Base-by-base conservation (phyloP, 2,888 invertebrate genomes). In the Caenorhabditis sp. region DNA sequence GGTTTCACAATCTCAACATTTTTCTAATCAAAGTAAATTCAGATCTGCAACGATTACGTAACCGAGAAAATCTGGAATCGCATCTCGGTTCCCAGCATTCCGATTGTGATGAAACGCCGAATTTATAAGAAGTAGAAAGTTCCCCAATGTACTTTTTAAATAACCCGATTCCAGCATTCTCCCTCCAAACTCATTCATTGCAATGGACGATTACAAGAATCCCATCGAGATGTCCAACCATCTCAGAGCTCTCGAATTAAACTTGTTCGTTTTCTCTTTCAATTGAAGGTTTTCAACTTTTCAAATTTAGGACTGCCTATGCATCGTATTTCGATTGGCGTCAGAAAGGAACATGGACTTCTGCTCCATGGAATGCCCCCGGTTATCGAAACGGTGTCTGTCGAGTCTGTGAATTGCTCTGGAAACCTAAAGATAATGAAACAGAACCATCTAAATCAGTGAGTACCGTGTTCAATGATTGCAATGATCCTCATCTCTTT, bases 251-350 rank as follows among this genome's bases (percentile, higher is more conserved):
- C 79, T 89, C n/a, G 85, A 86, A 24, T 59, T 49, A n/a, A 86
- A 87, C 66, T 19, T 12, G 85, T 86, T 49, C 80, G 74, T 51
- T 41, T 47, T 28, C 8, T 5, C n/a, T 31, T 16, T 26, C 8
- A 35, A 16, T 35, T 16, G 8, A 38, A 22, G 1, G 47, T 56
- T n/a, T 59, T 47, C 7, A 41, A 22, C 38, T 31, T 19, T 28
- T 49, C 6, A 19, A 44, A 74, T 86, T 49, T 73, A 86, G 85
- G 8, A 85, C 85, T 16, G 88, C 87, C 16, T 92, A 91, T 61
- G 44, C 87, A n/a, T 87, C 90, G 64, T 89, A 90, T 73, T 90
- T 92, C 54, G 83, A 86, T 16, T 92, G 91, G 90, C 68, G 92
- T 28, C 82, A 88, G 24, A 79, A 82, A 35, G 88, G 88, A 47